phyloP scores from a whole-genome alignment of 1,140 invertebrate species.

The Halesus radiatus region DNA sequence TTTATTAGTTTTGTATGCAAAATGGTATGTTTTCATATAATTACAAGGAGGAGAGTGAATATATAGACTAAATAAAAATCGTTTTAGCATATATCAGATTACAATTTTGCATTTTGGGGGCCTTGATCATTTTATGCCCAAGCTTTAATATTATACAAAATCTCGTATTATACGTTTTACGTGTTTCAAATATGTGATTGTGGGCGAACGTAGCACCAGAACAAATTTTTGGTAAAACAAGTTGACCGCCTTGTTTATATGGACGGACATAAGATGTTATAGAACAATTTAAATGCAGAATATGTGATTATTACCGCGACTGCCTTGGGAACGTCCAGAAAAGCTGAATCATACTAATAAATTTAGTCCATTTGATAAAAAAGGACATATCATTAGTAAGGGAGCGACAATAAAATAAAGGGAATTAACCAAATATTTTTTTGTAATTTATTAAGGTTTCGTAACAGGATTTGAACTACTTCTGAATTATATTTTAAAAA shows the following conservation, averaged over 20 bases:
- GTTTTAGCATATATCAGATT: no score
- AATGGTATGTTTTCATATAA: no score
- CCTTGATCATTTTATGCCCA: no score
- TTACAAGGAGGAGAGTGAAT: no score
- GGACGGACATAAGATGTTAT: not conserved
- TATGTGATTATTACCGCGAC: not conserved
- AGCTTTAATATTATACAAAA: not conserved
- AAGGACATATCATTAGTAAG: not conserved
- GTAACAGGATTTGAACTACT: not conserved
- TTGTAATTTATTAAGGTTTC: not conserved
- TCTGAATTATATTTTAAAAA: not conserved
- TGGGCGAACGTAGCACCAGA: not conserved
- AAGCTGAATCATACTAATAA: not conserved
- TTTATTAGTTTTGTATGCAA: no score
- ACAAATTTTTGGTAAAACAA: not conserved
- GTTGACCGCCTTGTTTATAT: not conserved
- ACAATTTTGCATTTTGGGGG: no score
- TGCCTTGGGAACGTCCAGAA: not conserved
- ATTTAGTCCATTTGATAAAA: not conserved
- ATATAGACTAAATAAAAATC: no score
- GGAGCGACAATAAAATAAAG: not conserved
- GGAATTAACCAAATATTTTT: not conserved
- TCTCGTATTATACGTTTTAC: not conserved
- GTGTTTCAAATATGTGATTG: not conserved
- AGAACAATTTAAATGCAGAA: not conserved